Evolutionary conservation across 2,888 invertebrate genomes (phyloP).

Genomic region (Elegia similella): DNA sequence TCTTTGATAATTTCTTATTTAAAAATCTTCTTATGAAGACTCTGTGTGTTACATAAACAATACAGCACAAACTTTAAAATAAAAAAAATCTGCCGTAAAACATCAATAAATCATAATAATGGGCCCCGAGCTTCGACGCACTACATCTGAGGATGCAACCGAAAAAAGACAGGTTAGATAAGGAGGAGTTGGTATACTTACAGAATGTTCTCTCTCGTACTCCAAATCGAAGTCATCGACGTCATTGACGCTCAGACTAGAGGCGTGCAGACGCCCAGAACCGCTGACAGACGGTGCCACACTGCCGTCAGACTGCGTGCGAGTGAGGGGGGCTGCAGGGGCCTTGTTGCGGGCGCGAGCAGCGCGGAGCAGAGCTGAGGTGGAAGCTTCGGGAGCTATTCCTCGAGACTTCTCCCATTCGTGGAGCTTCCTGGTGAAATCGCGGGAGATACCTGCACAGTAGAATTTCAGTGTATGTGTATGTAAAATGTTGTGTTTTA

Average conservation of each 20-base stretch:
- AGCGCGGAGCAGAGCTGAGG: constrained; percentile 87
- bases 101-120: too few species aligned
- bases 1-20: too few species aligned
- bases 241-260: constrained; percentile 88
- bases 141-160: too few species aligned
- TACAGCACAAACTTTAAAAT: too few species aligned
- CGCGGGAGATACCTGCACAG: constrained; percentile 86
- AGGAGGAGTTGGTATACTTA: too few species aligned
- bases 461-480: not conserved
- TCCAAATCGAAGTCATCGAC: constrained; percentile 83
- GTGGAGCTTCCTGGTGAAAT: constrained; percentile 93
- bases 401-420: constrained; percentile 96
- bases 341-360: constrained; percentile 56
- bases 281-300: constrained; percentile 82
- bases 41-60: too few species aligned
- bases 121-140: too few species aligned
- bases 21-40: too few species aligned
- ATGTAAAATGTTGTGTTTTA: too few species aligned
- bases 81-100: too few species aligned
- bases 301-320: constrained; percentile 90
- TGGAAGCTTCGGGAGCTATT: constrained; percentile 92
- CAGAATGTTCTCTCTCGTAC: constrained; percentile 77
- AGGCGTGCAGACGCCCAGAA: constrained; percentile 84
- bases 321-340: constrained; percentile 75
- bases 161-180: not conserved